Conservation (phyloP, 2,113 vertebrate genomes). For the Hippocampus mohnikei region DNA sequence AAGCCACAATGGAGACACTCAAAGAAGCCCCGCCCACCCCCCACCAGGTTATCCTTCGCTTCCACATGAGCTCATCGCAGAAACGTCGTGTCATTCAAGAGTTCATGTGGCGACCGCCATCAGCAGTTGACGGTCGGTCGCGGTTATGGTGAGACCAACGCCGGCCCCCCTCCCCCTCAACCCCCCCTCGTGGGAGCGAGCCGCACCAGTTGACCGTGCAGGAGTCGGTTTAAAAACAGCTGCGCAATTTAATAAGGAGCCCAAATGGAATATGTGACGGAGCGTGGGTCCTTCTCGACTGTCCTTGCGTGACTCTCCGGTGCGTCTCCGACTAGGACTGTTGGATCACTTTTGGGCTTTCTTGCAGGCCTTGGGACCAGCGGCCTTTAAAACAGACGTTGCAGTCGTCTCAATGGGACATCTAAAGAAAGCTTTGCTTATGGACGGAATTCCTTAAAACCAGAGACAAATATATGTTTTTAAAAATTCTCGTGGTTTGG, state of each 20-base stretch:
- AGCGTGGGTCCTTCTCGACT: neutral
- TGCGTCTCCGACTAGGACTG: neutral
- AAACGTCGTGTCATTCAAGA: conserved; percentile 26
- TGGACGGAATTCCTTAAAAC: neutral
- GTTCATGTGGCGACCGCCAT: conserved; percentile 41
- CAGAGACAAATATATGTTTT: neutral
- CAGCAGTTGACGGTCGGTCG: conserved; percentile 37
- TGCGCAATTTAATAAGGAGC: neutral
- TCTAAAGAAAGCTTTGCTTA: neutral
- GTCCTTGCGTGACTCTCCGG: neutral
- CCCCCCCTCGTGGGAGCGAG: neutral
- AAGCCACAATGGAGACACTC: conserved; percentile 28
- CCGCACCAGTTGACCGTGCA: neutral
- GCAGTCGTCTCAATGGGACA: neutral
- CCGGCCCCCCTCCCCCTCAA: neutral
- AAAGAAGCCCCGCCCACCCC: conserved; percentile 4
- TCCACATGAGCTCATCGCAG: conserved; percentile 48
- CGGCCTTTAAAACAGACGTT: neutral
- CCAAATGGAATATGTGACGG: conserved; percentile 17
- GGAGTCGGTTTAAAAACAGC: conserved; percentile 8
- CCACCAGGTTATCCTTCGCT: conserved; percentile 1
- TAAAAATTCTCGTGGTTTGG: neutral
- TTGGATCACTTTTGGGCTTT: neutral
- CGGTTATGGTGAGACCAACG: conserved; percentile 13
- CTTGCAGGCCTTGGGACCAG: neutral